phyloP scores from a whole-genome alignment of 2,797 vertebrate species.

The Paguma larvata region DNA sequence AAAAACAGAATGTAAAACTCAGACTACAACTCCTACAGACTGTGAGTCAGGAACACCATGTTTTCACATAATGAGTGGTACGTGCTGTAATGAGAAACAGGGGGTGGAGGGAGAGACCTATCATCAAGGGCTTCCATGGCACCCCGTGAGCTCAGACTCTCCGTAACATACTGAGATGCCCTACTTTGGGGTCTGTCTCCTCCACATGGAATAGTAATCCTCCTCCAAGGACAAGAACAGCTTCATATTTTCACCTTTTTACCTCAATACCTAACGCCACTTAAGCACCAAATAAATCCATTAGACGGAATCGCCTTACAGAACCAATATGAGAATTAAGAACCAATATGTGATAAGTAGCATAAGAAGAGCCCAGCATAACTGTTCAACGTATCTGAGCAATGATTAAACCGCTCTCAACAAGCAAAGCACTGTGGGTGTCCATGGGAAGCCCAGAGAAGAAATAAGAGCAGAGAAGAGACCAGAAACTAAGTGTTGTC shows the following conservation, averaged over 20 bases:
- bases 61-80: not conserved
- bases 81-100: not conserved
- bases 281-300: not conserved
- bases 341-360: not conserved
- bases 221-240: not conserved
- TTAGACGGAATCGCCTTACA: not conserved
- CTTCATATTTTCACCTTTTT: not conserved
- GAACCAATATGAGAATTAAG: not conserved
- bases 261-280: not conserved
- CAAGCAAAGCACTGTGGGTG: not conserved
- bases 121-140: not conserved
- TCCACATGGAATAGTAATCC: not conserved
- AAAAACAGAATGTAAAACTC: not conserved
- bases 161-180: accelerated
- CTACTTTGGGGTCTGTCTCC: not conserved
- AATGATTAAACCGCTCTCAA: not conserved
- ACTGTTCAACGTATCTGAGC: not conserved
- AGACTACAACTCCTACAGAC: not conserved
- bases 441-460: not conserved
- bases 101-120: not conserved
- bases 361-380: not conserved
- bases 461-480: not conserved
- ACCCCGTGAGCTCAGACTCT: not conserved
- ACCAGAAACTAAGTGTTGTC: not conserved
- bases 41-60: not conserved